Evolutionary conservation across 2,888 invertebrate species (phyloP), one percentile per base, ranked within the genome.

Genomic region (Caenorhabditis doughertyi): DNA sequence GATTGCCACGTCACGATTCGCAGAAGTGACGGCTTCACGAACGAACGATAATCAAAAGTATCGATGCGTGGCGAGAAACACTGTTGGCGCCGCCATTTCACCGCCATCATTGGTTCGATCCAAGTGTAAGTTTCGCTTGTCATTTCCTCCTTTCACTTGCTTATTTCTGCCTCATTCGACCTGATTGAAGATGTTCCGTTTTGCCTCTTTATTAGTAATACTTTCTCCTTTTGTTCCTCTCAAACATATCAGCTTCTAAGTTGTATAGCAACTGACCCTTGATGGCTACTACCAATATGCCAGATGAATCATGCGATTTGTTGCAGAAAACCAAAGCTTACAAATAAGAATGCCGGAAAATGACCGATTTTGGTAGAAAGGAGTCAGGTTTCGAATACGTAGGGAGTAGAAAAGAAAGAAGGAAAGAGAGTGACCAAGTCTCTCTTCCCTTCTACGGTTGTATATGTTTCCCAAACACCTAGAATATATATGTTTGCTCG

Each of bases 11-110:
- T 27, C 65, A 3, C 42, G 67, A 35, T 51, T 60, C 35, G 47
- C 71, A 18, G 76, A 81, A 72, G 60, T 81, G 27, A 64, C 47
- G 5, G 68, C 32, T 23, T 42, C 62, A 8, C 77, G 77, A 53
- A 21, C 51, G 29, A 79, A 74, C 53, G 79, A 83, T 55, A 25
- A 42, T 18, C 62, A 68, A 18, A 89, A 91, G 4, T 93, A 93
- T 84, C 90, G 92, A 7, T 93, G 93, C 86, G 89, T 93, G 11
- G 93, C 93, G 16, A 90, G 92, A 81, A 93, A 93, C 87, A 90
- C 88, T 72, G 92, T 92, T 42, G 93, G 93, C 1, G 85, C 87
- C 18, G 49, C 74, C 4, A 74, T 83, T 18, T 79, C 79, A n/a
- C 51, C 79, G 16, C 44, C 79, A 7, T 71, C 49, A 18, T n/a